These are phyloP conservation scores for Ormyrus rosae DNA, from an alignment of 2,888 invertebrate species.

Conservation along the genomic window DNA sequence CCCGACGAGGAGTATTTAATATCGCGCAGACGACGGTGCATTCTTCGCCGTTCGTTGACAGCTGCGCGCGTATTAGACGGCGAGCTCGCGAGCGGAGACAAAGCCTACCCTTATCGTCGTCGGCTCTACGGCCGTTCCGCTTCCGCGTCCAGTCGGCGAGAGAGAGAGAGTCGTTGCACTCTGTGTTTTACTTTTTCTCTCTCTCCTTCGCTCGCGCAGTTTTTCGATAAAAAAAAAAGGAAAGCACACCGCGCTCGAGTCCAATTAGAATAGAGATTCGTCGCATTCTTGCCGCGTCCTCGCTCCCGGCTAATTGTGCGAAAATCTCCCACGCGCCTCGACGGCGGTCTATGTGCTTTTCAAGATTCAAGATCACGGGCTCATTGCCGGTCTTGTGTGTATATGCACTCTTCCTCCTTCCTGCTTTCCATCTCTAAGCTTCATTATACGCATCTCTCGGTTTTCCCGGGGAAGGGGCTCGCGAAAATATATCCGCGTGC, in stretches of 20 bases:
- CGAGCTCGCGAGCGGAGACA: too few relatives aligned
- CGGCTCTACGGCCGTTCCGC: too few relatives aligned
- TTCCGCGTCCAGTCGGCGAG: too few relatives aligned
- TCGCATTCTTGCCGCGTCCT: constrained; percentile 61
- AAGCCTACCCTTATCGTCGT: too few relatives aligned
- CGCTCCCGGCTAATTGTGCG: constrained; percentile 66
- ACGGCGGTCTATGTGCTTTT: background rate
- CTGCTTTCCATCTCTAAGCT: constrained; percentile 58
- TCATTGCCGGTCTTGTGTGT: constrained; percentile 46
- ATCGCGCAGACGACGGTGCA: too few relatives aligned
- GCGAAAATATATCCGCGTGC: too few relatives aligned
- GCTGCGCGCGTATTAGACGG: too few relatives aligned
- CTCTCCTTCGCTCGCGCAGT: background rate
- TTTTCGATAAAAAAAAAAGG: background rate
- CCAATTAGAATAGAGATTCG: background rate
- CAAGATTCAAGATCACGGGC: constrained; percentile 63
- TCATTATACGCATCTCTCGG: constrained; percentile 19
- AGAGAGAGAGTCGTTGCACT: too few relatives aligned
- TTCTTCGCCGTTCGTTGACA: too few relatives aligned
- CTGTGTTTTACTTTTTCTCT: too few relatives aligned
- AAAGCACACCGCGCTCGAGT: background rate
- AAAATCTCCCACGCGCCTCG: constrained; percentile 66
- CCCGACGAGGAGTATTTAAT: too few relatives aligned
- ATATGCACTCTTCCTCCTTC: constrained; percentile 53
- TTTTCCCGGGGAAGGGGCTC: too few relatives aligned